A percentile compares a stretch with the other conserved stretches of the same genome.
These are phyloP conservation scores for Eupsilia transversa DNA, from an alignment of 2,888 invertebrate species.

Conservation along the genomic window DNA sequence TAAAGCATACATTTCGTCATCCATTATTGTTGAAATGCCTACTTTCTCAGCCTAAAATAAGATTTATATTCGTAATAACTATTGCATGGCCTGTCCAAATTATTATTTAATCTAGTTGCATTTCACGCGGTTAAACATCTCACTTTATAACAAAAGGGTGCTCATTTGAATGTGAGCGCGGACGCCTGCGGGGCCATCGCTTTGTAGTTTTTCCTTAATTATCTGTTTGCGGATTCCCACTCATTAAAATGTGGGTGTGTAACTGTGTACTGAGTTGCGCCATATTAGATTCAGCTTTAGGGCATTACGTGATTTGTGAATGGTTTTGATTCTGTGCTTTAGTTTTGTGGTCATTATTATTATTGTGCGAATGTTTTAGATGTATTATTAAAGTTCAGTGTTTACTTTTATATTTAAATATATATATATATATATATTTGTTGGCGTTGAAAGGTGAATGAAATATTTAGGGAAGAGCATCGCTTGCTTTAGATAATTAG, in stretches of 20 bases:
- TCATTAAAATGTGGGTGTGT: conserved; percentile 81
- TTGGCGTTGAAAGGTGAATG: not conserved
- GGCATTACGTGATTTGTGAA: conserved; percentile 78
- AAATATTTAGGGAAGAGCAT: not conserved
- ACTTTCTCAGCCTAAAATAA: not conserved
- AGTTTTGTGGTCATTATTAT: conserved; percentile 66
- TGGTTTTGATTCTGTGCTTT: conserved; percentile 66
- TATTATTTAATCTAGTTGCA: conserved; percentile 60
- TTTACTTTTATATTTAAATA: too few relatives aligned
- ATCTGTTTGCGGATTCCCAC: conserved; percentile 82
- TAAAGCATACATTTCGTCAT: not conserved
- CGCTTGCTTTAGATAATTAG: not conserved
- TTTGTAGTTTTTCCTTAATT: conserved; percentile 89
- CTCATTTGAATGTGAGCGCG: conserved; percentile 87
- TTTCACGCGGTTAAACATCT: conserved; percentile 78
- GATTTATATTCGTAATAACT: not conserved
- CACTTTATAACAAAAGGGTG: conserved; percentile 76
- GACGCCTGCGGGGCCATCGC: conserved; percentile 78
- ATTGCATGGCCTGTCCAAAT: conserved; percentile 43
- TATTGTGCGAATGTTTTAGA: conserved; percentile 51
- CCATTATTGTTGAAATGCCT: not conserved
- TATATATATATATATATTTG: too few relatives aligned
- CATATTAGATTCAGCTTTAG: conserved; percentile 87
- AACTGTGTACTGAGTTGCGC: conserved; percentile 69
- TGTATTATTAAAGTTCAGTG: conserved; percentile 28